Base-by-base conservation (phyloP, 2,888 invertebrate species). In the Stramonita haemastoma region DNA sequence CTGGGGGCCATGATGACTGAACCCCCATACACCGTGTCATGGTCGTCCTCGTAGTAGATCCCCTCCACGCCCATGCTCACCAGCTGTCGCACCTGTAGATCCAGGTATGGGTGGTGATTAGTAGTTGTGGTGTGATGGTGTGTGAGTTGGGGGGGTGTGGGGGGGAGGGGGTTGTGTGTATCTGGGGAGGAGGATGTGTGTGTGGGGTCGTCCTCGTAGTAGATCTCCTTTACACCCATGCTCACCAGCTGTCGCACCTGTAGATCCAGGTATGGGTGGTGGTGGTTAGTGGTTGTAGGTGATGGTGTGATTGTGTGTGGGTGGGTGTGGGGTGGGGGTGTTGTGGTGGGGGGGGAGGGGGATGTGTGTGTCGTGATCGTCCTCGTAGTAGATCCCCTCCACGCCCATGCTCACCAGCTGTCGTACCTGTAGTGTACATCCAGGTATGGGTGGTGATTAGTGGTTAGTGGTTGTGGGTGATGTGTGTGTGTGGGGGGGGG, bases 41-140 rank as follows among this genome's bases (percentile, higher is more conserved):
- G 89, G 90, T 95, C 95, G 87, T 95, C 95, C 90, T 95, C 95
- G n/a, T 95, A 92, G 87, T 95, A 95, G 84, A 95, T 94, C 1
- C 98, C 98, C 95, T 98, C 98, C 94, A 98, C 98, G 86, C 98
- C 98, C 97, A 98, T 97, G 86, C 98, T 98, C 0, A 98, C 98
- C 94, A 99, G 96, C 94, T 99, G 98, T 79, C 98, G 97, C 60
- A 98, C 98, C 91, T 92, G 84, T 34, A 4, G 46, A 79, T 34
- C 73, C 26, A 73, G 13, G 29, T n/a, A 8, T 46, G 46, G 46
- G 46, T 2, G 46, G 46, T 46, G 46, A 8, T 46, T 46, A 46
- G 2, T 46, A 46, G 46, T 46, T 2, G 46, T 46, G 46, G 46
- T 46, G n/a, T n/a, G n/a, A n/a, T n/a, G n/a, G n/a, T n/a, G n/a